These are phyloP conservation scores for Myotis findleyi DNA, from an alignment of 2,797 vertebrate genomes.

Conservation along the genomic window DNA sequence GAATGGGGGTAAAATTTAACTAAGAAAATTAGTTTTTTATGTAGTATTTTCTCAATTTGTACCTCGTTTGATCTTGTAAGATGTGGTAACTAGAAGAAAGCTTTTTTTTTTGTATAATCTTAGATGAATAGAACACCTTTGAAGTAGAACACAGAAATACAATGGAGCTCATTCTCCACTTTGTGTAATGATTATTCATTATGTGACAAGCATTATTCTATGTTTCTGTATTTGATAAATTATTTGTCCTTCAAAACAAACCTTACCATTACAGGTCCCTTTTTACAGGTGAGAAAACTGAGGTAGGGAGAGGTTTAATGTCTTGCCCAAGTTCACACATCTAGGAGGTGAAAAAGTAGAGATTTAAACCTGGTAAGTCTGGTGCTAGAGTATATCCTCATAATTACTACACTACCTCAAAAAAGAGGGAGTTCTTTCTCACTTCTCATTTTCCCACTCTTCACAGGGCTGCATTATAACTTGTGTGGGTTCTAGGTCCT, in stretches of 20 bases:
- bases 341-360: background rate
- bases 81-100: background rate
- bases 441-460: background rate
- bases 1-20: background rate
- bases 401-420: too few species aligned
- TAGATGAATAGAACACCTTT: background rate
- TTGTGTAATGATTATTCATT: background rate
- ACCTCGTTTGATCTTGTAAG: background rate
- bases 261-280: background rate
- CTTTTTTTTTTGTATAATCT: background rate
- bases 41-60: background rate
- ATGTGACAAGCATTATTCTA: background rate
- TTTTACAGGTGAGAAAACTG: background rate
- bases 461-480: background rate
- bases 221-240: background rate
- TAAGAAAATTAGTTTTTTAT: background rate
- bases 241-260: slow-evolving; percentile 1
- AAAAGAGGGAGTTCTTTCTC: background rate
- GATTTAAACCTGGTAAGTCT: background rate
- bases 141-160: background rate
- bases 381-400: background rate
- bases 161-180: background rate
- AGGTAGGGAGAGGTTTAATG: background rate
- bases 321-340: background rate
- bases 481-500: accelerated